A percentile compares a stretch with the other conserved stretches of the same genome.
phyloP scores from a whole-genome alignment of 2,797 vertebrate genomes.

The Cossypha niveicapilla region DNA sequence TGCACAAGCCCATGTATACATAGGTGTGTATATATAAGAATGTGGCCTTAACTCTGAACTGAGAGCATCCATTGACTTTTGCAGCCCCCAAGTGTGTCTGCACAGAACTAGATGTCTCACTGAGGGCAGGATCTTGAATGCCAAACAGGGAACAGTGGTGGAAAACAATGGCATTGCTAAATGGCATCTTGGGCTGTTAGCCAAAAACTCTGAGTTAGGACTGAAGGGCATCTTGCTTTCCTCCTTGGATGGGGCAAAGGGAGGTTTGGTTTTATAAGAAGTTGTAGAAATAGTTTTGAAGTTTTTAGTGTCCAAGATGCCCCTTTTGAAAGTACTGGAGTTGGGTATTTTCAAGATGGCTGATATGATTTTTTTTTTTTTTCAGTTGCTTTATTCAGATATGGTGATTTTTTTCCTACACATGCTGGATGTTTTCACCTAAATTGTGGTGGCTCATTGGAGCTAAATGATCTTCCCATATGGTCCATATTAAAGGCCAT shows the following conservation, averaged over 20 bases:
- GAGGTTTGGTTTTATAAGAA: background rate
- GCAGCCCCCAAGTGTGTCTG: background rate
- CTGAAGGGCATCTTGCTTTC: background rate
- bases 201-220: background rate
- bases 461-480: background rate
- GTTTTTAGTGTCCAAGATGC: background rate
- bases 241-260: background rate
- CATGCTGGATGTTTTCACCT: background rate
- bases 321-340: background rate
- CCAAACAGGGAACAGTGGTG: background rate
- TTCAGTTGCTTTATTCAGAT: background rate
- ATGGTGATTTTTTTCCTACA: fast-evolving
- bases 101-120: background rate
- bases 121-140: background rate
- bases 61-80: background rate
- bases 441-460: background rate
- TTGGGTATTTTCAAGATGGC: background rate
- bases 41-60: background rate
- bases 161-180: background rate
- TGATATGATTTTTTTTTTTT: background rate
- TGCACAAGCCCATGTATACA: background rate
- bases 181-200: background rate
- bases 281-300: background rate
- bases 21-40: background rate
- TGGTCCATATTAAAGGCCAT: background rate